Percentiles rank a stretch among this genome's conserved stretches.
Conservation (phyloP, 1,140 invertebrate species). For the Fopius arisanus region DNA sequence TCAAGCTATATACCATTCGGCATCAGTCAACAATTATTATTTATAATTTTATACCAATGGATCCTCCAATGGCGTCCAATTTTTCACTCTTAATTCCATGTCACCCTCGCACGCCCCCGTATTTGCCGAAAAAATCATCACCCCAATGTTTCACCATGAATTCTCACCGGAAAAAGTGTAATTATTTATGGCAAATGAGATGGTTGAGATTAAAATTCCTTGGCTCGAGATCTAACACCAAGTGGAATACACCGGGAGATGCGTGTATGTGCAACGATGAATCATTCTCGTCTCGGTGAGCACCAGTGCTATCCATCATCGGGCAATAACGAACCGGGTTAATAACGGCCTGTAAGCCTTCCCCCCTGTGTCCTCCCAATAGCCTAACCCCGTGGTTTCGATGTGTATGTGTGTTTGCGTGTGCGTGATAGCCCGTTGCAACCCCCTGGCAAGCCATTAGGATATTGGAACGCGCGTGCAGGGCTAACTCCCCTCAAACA, state of each 20-base stretch:
- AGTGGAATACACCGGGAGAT: neutral
- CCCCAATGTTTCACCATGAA: no score
- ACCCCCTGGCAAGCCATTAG: neutral
- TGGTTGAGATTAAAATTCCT: neutral
- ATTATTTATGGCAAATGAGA: no score
- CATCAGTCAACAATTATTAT: no score
- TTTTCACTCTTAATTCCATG: no score
- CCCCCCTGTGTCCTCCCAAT: neutral
- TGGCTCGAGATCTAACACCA: neutral
- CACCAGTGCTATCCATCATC: conserved; percentile 29
- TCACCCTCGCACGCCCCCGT: no score
- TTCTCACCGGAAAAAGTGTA: no score
- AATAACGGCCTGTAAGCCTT: conserved; percentile 29
- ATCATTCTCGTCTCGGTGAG: conserved; percentile 30
- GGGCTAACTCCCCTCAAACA: neutral
- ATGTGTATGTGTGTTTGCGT: neutral
- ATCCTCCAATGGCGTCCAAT: no score
- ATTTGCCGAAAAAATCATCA: no score
- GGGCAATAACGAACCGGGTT: conserved; percentile 30
- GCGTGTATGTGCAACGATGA: conserved; percentile 15
- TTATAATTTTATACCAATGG: no score
- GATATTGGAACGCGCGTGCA: neutral
- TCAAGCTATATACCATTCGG: no score
- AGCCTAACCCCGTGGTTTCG: neutral
- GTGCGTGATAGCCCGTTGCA: neutral